Percentiles rank a stretch among this genome's conserved stretches.
phyloP scores from a whole-genome alignment of 2,888 invertebrate genomes.

The Melipona beecheii region DNA sequence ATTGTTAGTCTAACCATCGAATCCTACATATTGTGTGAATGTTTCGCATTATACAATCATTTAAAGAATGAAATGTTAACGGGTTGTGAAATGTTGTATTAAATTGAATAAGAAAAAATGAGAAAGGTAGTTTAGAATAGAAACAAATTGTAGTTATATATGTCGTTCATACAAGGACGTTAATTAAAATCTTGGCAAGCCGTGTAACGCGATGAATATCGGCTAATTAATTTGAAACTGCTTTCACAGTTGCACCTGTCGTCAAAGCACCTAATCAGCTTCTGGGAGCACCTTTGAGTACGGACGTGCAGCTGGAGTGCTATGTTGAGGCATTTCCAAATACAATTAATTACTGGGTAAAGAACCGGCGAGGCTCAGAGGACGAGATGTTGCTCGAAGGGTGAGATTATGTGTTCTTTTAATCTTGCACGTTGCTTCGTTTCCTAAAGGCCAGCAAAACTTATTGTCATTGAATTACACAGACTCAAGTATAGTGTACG shows the following conservation, averaged over 20 bases:
- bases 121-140: no score
- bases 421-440: neutral
- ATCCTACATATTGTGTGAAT: neutral
- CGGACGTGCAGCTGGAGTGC: conserved; percentile 94
- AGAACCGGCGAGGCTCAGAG: conserved; percentile 84
- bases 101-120: neutral
- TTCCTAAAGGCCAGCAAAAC: neutral
- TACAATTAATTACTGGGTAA: conserved; percentile 92
- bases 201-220: conserved; percentile 29
- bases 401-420: conserved; percentile 67
- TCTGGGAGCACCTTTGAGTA: conserved; percentile 93
- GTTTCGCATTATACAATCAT: neutral
- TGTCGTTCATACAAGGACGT: conserved; percentile 4
- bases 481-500: conserved; percentile 91
- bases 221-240: conserved; percentile 61
- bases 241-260: conserved; percentile 91
- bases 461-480: conserved; percentile 66
- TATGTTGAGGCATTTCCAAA: conserved; percentile 94
- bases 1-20: no score
- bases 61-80: neutral
- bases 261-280: conserved; percentile 96
- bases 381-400: conserved; percentile 79
- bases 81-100: neutral
- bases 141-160: neutral
- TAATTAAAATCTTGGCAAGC: conserved; percentile 37